A percentile compares a stretch with the other conserved stretches of the same genome.
Evolutionary conservation across 2,113 vertebrate genomes (phyloP).

Genomic region (Ornithorhynchus anatinus): DNA sequence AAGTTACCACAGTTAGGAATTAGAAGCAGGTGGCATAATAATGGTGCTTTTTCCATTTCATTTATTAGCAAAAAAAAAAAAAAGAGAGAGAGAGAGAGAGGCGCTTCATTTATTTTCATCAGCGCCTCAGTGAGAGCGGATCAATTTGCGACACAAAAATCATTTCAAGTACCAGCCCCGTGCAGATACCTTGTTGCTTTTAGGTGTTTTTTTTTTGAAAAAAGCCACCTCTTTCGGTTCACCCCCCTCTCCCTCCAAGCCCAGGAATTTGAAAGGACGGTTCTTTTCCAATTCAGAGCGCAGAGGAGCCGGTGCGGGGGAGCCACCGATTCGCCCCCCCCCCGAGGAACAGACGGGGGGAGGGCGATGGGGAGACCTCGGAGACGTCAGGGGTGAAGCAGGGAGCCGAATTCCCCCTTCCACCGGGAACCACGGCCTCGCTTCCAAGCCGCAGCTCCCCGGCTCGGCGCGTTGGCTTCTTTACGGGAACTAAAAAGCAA

Average conservation of each 20-base stretch:
- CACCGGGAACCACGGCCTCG: too few relatives aligned
- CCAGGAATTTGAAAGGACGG: slow-evolving; percentile 61
- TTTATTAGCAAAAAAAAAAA: slow-evolving; percentile 62
- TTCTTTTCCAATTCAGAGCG: slow-evolving; percentile 53
- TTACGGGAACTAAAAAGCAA: too few relatives aligned
- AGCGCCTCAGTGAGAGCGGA: slow-evolving; percentile 72
- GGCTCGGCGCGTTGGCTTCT: too few relatives aligned
- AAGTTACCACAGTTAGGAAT: slow-evolving; percentile 82
- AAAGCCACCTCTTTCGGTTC: slow-evolving; percentile 70
- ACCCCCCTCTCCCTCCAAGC: background rate
- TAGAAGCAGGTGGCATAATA: slow-evolving; percentile 84
- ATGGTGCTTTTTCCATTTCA: slow-evolving; percentile 79
- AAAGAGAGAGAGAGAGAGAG: slow-evolving; percentile 41
- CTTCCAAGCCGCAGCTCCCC: too few relatives aligned
- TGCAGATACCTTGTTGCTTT: slow-evolving; percentile 54
- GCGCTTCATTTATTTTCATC: slow-evolving; percentile 80
- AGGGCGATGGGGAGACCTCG: too few relatives aligned
- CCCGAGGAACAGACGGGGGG: too few relatives aligned
- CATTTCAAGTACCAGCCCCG: slow-evolving; percentile 74
- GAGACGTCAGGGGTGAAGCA: too few relatives aligned
- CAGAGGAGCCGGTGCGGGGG: background rate
- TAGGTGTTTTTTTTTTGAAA: slow-evolving; percentile 70
- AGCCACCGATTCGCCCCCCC: too few relatives aligned
- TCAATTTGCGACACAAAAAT: slow-evolving; percentile 78
- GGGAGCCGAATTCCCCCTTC: too few relatives aligned